Evolutionary conservation across 1,140 invertebrate genomes (phyloP), one percentile per base, ranked within the genome.

Genomic region (Drosophila obscura): DNA sequence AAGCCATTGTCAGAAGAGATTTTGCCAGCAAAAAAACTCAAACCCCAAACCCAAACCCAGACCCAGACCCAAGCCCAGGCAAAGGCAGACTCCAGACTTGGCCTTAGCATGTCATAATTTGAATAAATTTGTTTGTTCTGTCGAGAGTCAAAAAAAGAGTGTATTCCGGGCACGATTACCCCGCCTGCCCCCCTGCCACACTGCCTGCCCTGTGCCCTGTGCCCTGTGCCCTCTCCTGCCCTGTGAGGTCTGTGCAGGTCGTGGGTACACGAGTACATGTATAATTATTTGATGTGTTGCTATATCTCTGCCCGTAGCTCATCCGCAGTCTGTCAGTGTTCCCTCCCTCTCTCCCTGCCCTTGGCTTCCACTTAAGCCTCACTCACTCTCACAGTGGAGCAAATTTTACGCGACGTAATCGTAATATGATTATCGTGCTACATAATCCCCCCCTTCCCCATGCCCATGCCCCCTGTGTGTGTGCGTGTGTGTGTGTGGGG

Each of bases 361-460:
- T 4, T 24, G 3, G 46, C 72, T 65, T 65, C 72, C 72, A 74
- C 72, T 74, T 74, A 74, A 74, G 66, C 62, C 72, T 65, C 61
- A 39, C 61, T 58, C 60, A 56, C 19, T 43, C 52, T 7, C 16
- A 1, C 72, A 66, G 78, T 67, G 73, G 73, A 65, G 67, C 57
- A 87, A 87, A 87, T 81, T 81, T 85, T 85, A 85, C 81, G 81
- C 81, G 82, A 85, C 82, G 85, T 85, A 85, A 85, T 85, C 82
- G 82, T 85, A 85, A 88, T 85, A 88, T 85, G 82, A 85, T 85
- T 88, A 85, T 85, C 82, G 58, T 88, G 71, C 69, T 60, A 85
- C 74, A 85, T 82, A 88, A 82, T 77, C 82, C 76, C 35, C 22
- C 24, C 13, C 31, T n/a, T 53, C 13, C 39, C 19, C 22, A 9